These are phyloP conservation scores for Tortricodes alternella DNA, from an alignment of 2,888 invertebrate species.

Conservation along the genomic window DNA sequence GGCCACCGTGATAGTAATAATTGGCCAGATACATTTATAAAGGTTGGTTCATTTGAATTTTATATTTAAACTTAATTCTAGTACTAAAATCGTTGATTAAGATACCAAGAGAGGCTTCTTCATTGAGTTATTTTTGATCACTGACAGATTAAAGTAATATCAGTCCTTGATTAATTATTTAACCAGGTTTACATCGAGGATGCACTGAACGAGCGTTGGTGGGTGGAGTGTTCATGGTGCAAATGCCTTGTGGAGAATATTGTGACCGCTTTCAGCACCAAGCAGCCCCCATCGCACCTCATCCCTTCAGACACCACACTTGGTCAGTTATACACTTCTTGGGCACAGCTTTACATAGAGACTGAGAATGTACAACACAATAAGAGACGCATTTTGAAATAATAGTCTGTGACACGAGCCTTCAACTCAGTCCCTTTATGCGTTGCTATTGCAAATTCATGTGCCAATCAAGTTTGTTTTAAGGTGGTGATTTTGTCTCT, in stretches of 20 bases:
- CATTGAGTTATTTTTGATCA: too few species aligned
- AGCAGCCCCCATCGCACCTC: constrained; percentile 87
- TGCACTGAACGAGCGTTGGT: constrained; percentile 94
- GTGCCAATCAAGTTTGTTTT: too few species aligned
- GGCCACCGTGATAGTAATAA: constrained; percentile 91
- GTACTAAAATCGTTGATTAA: too few species aligned
- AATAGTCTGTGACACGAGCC: too few species aligned
- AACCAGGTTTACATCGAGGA: constrained; percentile 94
- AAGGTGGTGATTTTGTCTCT: too few species aligned
- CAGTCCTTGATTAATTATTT: neutral
- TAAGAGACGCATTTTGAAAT: too few species aligned
- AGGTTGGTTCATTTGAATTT: constrained; percentile 75
- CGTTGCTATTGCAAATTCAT: too few species aligned
- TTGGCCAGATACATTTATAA: constrained; percentile 97
- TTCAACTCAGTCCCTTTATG: too few species aligned
- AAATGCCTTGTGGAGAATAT: constrained; percentile 96
- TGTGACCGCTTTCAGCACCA: constrained; percentile 91
- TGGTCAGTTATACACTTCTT: constrained; percentile 57
- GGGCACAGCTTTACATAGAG: too few species aligned
- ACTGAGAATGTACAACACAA: too few species aligned
- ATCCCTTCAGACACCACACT: constrained; percentile 84
- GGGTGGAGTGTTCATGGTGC: constrained; percentile 97
- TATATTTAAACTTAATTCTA: neutral
- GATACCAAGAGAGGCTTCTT: too few species aligned
- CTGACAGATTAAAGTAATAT: too few species aligned